Evolutionary conservation across 2,888 invertebrate species (phyloP).

Genomic region (Nudaria mundana): DNA sequence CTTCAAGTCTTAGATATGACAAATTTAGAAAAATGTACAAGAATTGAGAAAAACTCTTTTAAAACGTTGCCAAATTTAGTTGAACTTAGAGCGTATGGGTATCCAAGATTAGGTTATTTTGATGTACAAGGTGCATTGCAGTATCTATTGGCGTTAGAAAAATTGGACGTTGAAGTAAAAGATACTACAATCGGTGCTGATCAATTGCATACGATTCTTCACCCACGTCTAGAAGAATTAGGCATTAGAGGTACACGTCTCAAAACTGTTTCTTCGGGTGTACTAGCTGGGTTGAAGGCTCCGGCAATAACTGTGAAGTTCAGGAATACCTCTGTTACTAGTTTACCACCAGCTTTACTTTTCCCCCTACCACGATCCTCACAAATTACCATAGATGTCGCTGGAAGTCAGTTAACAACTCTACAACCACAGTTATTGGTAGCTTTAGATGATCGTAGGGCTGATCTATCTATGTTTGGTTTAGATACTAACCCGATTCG

Average conservation of each 20-base stretch:
- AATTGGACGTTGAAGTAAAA: conserved; percentile 92
- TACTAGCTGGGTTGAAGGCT: conserved; percentile 90
- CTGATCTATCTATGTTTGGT: conserved; percentile 87
- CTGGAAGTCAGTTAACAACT: conserved; percentile 88
- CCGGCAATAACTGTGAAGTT: conserved; percentile 86
- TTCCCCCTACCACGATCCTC: conserved; percentile 94
- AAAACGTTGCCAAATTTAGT: conserved; percentile 86
- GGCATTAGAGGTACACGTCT: conserved; percentile 88
- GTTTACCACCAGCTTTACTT: conserved; percentile 90
- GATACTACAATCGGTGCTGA: conserved; percentile 90
- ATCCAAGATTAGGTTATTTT: conserved; percentile 90
- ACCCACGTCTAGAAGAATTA: conserved; percentile 88
- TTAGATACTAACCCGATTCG: conserved; percentile 89
- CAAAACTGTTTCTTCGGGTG: conserved; percentile 89
- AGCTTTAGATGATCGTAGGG: conserved; percentile 90
- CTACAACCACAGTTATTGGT: conserved; percentile 89
- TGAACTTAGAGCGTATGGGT: conserved; percentile 86
- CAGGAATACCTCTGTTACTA: conserved; percentile 89
- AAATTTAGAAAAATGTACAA: conserved; percentile 84
- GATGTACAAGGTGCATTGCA: conserved; percentile 93
- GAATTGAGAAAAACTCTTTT: conserved; percentile 92
- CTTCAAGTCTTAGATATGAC: conserved; percentile 84
- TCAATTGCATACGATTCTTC: conserved; percentile 88
- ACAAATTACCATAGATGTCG: conserved; percentile 87
- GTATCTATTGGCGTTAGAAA: conserved; percentile 86